These are phyloP conservation scores for Neoscelio sp. DNA, from an alignment of 2,888 invertebrate genomes.

Conservation along the genomic window DNA sequence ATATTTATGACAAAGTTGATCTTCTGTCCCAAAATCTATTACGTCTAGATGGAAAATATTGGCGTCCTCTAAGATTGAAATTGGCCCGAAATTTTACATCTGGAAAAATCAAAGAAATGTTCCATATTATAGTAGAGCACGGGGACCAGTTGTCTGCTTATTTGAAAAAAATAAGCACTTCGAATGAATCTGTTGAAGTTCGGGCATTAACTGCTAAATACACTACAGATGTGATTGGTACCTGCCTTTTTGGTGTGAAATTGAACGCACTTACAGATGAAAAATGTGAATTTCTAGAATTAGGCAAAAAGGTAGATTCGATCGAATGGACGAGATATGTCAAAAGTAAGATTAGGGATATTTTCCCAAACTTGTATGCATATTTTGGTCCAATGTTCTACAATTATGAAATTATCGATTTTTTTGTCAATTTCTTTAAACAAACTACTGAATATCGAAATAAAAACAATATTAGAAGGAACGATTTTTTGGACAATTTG, in stretches of 20 bases:
- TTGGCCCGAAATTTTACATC: slow-evolving; percentile 83
- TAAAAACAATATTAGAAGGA: slow-evolving; percentile 79
- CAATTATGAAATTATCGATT: slow-evolving; percentile 72
- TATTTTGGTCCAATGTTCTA: slow-evolving; percentile 65
- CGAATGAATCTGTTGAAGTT: slow-evolving; percentile 70
- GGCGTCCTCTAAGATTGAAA: slow-evolving; percentile 82
- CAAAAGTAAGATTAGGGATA: slow-evolving; percentile 47
- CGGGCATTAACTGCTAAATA: slow-evolving; percentile 80
- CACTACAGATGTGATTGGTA: slow-evolving; percentile 83
- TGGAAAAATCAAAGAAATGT: slow-evolving; percentile 84
- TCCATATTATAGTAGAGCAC: slow-evolving; percentile 80
- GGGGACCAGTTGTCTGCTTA: slow-evolving; percentile 76
- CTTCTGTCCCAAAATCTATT: slow-evolving; percentile 79
- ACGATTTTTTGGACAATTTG: slow-evolving; percentile 83
- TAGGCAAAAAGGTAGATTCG: slow-evolving; percentile 76
- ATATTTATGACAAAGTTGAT: slow-evolving; percentile 74
- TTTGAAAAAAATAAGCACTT: slow-evolving; percentile 68
- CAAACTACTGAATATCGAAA: slow-evolving; percentile 80
- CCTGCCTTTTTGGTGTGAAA: slow-evolving; percentile 82
- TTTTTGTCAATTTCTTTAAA: slow-evolving; percentile 77
- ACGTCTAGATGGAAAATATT: slow-evolving; percentile 79
- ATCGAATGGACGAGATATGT: slow-evolving; percentile 53
- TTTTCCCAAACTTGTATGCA: slow-evolving; percentile 68
- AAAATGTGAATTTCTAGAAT: slow-evolving; percentile 79
- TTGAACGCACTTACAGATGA: slow-evolving; percentile 79